phyloP scores from a whole-genome alignment of 2,888 invertebrate species.

The Zelleria hepariella region DNA sequence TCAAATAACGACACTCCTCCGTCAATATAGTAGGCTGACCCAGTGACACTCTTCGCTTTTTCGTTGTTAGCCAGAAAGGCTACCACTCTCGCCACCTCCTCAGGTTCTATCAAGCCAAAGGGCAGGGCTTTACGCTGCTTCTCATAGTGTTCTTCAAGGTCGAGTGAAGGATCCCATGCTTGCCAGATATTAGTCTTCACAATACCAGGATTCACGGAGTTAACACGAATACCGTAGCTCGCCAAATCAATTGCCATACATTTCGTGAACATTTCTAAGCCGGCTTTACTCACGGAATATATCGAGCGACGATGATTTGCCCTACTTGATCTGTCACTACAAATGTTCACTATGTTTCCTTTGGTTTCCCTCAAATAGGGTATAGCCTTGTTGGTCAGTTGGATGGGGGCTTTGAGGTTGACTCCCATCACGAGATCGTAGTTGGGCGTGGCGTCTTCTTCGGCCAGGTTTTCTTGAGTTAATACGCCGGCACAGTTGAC shows the following conservation, averaged over 20 bases:
- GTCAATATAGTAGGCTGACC: conserved; percentile 14
- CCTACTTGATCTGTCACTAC: neutral
- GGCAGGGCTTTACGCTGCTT: neutral
- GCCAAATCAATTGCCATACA: neutral
- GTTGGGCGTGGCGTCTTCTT: neutral
- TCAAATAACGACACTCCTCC: neutral
- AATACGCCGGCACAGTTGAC: neutral
- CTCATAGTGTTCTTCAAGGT: neutral
- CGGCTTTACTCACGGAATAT: conserved; percentile 3
- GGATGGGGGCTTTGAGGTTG: neutral
- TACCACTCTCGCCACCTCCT: conserved; percentile 21
- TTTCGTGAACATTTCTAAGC: conserved; percentile 1
- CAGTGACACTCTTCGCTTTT: conserved; percentile 6
- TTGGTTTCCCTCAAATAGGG: neutral
- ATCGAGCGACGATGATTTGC: neutral
- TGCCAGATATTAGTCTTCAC: too few relatives aligned
- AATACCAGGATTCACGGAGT: conserved; percentile 1
- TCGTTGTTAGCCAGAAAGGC: conserved; percentile 13
- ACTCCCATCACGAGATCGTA: neutral
- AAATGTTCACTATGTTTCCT: conserved; percentile 5
- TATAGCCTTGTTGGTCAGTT: neutral
- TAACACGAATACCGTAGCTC: neutral
- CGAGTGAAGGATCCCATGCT: too few relatives aligned
- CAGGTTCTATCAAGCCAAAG: neutral
- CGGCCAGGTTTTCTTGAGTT: neutral